Conservation (phyloP, 2,113 vertebrate species). For the Heterochromis multidens region DNA sequence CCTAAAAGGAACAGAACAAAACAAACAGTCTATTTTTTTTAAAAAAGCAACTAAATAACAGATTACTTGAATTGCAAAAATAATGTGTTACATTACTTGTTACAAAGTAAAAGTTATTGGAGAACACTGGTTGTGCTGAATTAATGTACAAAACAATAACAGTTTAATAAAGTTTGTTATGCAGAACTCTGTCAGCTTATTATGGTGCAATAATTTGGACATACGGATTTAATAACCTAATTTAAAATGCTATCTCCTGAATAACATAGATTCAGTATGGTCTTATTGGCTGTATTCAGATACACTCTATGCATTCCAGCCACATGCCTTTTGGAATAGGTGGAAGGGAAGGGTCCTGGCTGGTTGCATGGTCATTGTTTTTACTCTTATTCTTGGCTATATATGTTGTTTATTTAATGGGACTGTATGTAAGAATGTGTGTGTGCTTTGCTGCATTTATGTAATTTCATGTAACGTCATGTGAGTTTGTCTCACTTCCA, state of each 20-base stretch:
- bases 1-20: too few relatives aligned
- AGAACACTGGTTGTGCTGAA: neutral
- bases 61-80: too few relatives aligned
- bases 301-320: conserved; percentile 34
- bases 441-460: neutral
- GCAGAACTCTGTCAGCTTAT: neutral
- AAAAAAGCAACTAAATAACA: too few relatives aligned
- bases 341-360: conserved; percentile 67
- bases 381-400: conserved; percentile 53
- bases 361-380: conserved; percentile 58
- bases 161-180: neutral
- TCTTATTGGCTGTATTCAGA: neutral
- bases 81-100: neutral
- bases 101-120: neutral
- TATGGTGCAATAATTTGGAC: neutral
- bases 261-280: neutral
- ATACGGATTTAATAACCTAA: neutral
- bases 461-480: neutral
- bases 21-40: too few relatives aligned
- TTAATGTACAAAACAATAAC: neutral
- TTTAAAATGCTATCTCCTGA: neutral
- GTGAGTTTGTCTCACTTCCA: neutral
- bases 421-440: neutral
- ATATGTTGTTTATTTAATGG: conserved; percentile 41
- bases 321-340: conserved; percentile 46